Evolutionary conservation across 2,888 invertebrate species (phyloP), one percentile per base, ranked within the genome.

Genomic region (Galeruca laticollis): DNA sequence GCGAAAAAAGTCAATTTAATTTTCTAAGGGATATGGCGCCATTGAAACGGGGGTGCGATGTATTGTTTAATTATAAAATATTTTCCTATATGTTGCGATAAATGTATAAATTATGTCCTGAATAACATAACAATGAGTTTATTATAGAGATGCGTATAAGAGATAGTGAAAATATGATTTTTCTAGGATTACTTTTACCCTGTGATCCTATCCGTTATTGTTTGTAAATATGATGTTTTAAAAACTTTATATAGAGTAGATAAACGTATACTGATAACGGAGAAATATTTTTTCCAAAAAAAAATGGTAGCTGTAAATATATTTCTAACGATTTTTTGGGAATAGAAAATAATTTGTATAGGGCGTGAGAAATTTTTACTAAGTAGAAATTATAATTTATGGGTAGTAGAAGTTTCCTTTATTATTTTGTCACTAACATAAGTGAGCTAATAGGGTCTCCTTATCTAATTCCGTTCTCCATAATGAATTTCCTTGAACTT

Each of bases 61-160:
- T n/a, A n/a, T n/a, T n/a, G n/a, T n/a, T 71, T 43, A 68, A 71
- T 64, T 76, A 4, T 0, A 40, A 40, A 40, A 1, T 40, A 40
- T 40, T 40, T 40, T 40, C n/a, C 40, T n/a, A 40, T 13, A n/a
- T n/a, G n/a, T 40, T n/a, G 40, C 11, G 40, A 40, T 40, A 40
- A 40, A 40, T 40, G n/a, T 40, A 40, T 40, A n/a, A 40, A 40
- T 40, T 40, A 4, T 40, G 40, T 40, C 40, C 40, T n/a, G n/a
- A 40, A 4, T n/a, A 40, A 40, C 1, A n/a, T 37, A 0, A 37
- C 13, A 37, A 1, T 40, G n/a, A n/a, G n/a, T n/a, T n/a, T n/a
- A n/a, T n/a, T n/a, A n/a, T n/a, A n/a, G n/a, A n/a, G n/a, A n/a
- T n/a, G n/a, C n/a, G n/a, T n/a, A n/a, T n/a, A n/a, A n/a, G n/a